Evolutionary conservation across 1,140 invertebrate species (phyloP).

Genomic region (Muscidifurax raptorellus): DNA sequence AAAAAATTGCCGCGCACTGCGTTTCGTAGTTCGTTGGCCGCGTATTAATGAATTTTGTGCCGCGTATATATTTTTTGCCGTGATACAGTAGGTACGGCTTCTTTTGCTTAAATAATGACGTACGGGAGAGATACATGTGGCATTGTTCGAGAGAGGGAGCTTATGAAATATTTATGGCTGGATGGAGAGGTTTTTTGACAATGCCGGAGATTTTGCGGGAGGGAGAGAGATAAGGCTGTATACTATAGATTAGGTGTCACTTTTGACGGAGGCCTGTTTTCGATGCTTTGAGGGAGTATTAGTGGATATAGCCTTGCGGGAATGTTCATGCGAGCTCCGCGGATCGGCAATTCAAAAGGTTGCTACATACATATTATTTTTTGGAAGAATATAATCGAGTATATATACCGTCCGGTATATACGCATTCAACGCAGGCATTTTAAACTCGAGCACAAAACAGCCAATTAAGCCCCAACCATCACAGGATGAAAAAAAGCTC

Average conservation of each 20-base stretch:
- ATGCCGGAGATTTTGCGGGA: neutral
- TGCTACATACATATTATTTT: no score
- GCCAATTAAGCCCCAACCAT: neutral
- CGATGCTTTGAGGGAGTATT: neutral
- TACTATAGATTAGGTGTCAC: conserved; percentile 1
- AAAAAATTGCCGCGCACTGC: neutral
- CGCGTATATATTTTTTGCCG: no score
- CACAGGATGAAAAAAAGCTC: neutral
- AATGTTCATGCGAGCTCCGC: neutral
- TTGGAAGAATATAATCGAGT: neutral
- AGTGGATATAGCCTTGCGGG: neutral
- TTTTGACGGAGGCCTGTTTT: neutral
- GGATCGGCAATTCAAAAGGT: no score
- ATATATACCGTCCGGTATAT: neutral
- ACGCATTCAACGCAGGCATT: neutral
- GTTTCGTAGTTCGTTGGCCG: neutral
- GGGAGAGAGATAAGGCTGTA: neutral
- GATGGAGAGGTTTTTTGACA: neutral
- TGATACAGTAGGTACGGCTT: no score
- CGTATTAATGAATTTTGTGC: conserved; percentile 28
- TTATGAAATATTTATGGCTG: conserved; percentile 50
- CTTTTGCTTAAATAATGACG: neutral
- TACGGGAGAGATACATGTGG: conserved; percentile 15
- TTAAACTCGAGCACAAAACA: neutral
- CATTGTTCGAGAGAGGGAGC: conserved; percentile 16